These are phyloP conservation scores for Aspidiotus destructor DNA, from an alignment of 2,888 invertebrate genomes.

Conservation along the genomic window DNA sequence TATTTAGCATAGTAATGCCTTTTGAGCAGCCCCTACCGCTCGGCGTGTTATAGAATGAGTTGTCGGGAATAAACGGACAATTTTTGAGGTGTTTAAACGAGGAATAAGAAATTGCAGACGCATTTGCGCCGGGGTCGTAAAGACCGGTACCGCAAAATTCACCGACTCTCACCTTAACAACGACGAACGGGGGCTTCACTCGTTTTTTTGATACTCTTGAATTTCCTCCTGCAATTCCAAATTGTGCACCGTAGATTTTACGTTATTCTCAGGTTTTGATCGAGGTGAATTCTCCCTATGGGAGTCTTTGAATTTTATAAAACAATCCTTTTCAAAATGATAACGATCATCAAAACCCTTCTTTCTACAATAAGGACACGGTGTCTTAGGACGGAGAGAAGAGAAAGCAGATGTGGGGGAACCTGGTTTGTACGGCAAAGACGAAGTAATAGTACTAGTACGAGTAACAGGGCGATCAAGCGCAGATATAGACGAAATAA, in stretches of 20 bases:
- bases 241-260: neutral
- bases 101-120: neutral
- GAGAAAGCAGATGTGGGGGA: neutral
- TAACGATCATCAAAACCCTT: neutral
- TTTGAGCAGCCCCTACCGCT: neutral
- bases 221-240: neutral
- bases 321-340: neutral
- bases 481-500: neutral
- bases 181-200: neutral
- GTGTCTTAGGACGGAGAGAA: neutral
- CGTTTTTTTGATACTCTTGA: neutral
- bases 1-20: constrained; percentile 2
- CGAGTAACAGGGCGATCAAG: neutral
- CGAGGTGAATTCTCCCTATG: neutral
- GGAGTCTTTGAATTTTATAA: neutral
- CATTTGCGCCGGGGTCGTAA: constrained; percentile 6
- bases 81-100: neutral
- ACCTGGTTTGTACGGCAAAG: neutral
- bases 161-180: neutral
- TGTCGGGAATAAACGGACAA: neutral
- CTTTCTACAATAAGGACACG: neutral
- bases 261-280: neutral
- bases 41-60: neutral
- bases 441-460: constrained; percentile 2
- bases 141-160: neutral